A percentile compares a stretch with the other conserved stretches of the same genome.
phyloP scores from a whole-genome alignment of 2,113 vertebrate species.

The rabbit (Oryctolagus cuniculus) region mOryCun1.1 NC_091434.1:155763501-155764000 shows the following conservation, averaged over 20 bases:
- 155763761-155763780: not conserved
- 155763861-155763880: too few relatives aligned
- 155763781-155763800: not conserved
- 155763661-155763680: not conserved
- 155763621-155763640: not conserved
- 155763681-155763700: not conserved
- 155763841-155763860: not conserved
- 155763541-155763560: not conserved
- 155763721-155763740: not conserved
- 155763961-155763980: not conserved
- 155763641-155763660: too few relatives aligned
- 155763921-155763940: not conserved
- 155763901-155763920: not conserved
- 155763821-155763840: not conserved
- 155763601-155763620: not conserved
- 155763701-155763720: not conserved
- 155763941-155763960: not conserved
- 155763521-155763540: too few relatives aligned
- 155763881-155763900: not conserved
- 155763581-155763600: too few relatives aligned
- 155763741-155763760: not conserved
- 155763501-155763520: not conserved
- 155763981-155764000: not conserved
- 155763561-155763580: not conserved
- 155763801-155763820: not conserved